Evolutionary conservation across 2,113 vertebrate species (phyloP).

Genomic region (Illadopsis cleaveri): DNA sequence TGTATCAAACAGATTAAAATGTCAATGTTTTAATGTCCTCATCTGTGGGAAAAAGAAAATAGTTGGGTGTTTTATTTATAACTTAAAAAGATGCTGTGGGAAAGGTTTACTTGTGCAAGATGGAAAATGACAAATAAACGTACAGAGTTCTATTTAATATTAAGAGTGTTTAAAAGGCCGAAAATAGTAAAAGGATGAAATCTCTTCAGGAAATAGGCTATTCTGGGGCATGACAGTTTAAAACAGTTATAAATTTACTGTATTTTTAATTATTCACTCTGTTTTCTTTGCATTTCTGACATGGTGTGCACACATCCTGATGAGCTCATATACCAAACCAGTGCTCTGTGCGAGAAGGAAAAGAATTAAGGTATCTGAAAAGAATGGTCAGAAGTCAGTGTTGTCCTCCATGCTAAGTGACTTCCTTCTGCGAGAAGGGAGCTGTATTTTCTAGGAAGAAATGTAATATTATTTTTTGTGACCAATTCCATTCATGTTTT

Average conservation of each 20-base stretch:
- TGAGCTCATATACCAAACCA: not conserved
- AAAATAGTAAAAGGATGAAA: not conserved
- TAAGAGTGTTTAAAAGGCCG: not conserved
- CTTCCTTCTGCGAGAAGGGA: not conserved
- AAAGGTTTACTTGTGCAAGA: slow-evolving; percentile 56
- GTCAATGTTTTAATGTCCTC: slow-evolving; percentile 77
- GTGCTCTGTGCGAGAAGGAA: not conserved
- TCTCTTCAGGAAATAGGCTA: not conserved
- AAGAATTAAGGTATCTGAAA: not conserved
- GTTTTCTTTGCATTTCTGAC: not conserved
- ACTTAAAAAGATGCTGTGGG: slow-evolving; percentile 66
- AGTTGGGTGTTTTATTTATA: slow-evolving; percentile 77
- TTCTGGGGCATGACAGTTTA: not conserved
- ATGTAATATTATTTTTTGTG: not conserved
- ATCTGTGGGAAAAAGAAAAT: slow-evolving; percentile 78
- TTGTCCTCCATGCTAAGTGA: not conserved
- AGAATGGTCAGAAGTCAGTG: not conserved
- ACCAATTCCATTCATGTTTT: not conserved
- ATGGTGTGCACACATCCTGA: too few relatives aligned
- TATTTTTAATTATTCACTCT: not conserved
- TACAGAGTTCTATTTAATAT: slow-evolving; percentile 47
- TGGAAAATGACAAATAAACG: slow-evolving; percentile 66
- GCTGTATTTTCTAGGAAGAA: not conserved
- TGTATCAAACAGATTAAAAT: slow-evolving; percentile 80
- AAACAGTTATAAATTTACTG: not conserved